These are phyloP conservation scores for Drosophila watanabei DNA, from an alignment of 1,140 invertebrate species.

Conservation along the genomic window DNA sequence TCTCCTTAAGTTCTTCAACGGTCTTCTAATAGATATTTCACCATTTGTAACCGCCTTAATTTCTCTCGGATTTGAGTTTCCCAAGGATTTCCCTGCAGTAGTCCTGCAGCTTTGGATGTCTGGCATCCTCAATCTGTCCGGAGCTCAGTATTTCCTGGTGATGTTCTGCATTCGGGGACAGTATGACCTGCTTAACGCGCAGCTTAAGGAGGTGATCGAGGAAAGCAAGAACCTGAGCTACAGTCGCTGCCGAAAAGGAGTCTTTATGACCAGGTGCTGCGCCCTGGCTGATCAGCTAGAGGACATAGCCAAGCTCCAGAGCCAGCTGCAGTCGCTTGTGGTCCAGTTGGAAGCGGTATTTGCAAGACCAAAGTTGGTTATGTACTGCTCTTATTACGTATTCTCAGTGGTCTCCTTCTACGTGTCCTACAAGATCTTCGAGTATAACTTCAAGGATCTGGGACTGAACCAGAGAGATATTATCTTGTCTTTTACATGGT, in stretches of 20 bases:
- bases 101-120: neutral
- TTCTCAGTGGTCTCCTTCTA: neutral
- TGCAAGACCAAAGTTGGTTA: neutral
- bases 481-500: neutral
- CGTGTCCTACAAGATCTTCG: neutral
- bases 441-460: fast-evolving
- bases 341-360: neutral
- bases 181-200: neutral
- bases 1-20: neutral
- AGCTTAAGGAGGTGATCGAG: neutral
- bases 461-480: too few species aligned
- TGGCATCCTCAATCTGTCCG: neutral
- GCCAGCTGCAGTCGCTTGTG: neutral
- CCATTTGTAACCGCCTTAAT: fast-evolving
- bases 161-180: neutral
- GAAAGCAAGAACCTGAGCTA: neutral
- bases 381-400: neutral
- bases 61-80: fast-evolving
- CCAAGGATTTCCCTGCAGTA: neutral
- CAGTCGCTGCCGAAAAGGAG: neutral
- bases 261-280: neutral
- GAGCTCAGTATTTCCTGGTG: neutral
- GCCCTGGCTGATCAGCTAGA: constrained; percentile 1
- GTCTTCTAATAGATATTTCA: too few species aligned
- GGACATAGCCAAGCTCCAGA: neutral